These are phyloP conservation scores for Agrochola circellaris DNA, from an alignment of 2,888 invertebrate genomes.

Conservation along the genomic window DNA sequence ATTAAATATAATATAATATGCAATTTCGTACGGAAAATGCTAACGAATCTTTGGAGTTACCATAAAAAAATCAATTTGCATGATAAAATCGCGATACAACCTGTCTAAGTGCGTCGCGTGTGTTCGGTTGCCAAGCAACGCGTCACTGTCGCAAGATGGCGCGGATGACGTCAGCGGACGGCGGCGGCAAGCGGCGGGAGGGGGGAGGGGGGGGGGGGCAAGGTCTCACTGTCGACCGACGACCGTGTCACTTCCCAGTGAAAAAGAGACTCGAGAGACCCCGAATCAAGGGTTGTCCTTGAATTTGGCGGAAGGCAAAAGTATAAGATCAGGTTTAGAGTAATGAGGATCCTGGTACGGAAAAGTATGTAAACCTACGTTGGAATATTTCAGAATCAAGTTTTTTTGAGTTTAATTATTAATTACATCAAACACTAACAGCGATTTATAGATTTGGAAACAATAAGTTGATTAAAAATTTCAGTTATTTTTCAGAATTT, in stretches of 20 bases:
- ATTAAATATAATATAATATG: slow-evolving; percentile 30
- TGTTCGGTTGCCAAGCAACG: slow-evolving; percentile 87
- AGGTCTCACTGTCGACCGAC: slow-evolving; percentile 82
- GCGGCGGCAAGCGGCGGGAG: slow-evolving; percentile 68
- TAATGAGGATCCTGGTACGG: slow-evolving; percentile 20
- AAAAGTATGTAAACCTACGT: not conserved
- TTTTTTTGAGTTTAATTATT: not conserved
- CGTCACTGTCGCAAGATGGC: slow-evolving; percentile 88
- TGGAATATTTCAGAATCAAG: slow-evolving; percentile 1
- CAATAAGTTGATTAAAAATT: not conserved
- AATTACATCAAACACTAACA: not conserved
- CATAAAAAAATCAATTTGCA: slow-evolving; percentile 63
- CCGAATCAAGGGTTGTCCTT: slow-evolving; percentile 83
- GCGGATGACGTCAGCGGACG: slow-evolving; percentile 87
- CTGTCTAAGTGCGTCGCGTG: slow-evolving; percentile 78
- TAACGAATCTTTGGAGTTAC: slow-evolving; percentile 51
- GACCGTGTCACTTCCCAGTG: slow-evolving; percentile 88
- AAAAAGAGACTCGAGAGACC: slow-evolving; percentile 84
- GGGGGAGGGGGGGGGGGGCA: slow-evolving; percentile 73
- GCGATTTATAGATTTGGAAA: not conserved
- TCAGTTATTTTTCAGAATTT: not conserved
- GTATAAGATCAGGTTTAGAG: slow-evolving; percentile 57
- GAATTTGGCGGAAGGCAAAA: slow-evolving; percentile 80
- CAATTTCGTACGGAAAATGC: slow-evolving; percentile 48
- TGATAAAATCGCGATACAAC: slow-evolving; percentile 69